phyloP scores from a whole-genome alignment of 2,797 vertebrate species.

The Pachyuromys duprasi region DNA sequence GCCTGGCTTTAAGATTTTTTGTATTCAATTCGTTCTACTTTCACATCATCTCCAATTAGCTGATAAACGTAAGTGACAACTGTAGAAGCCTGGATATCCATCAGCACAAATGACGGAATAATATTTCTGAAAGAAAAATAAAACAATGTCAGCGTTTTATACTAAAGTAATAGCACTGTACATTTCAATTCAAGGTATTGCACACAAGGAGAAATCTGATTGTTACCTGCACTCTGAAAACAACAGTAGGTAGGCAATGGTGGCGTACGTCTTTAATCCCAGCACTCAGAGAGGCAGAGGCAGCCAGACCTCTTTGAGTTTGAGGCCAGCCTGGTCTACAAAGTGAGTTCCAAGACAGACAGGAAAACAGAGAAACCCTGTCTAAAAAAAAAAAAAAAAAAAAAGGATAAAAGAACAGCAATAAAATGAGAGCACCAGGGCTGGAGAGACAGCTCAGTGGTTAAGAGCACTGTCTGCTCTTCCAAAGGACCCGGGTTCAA shows the following conservation, averaged over 20 bases:
- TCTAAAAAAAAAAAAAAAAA: not conserved
- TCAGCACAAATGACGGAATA: slow-evolving; percentile 98
- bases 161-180: not conserved
- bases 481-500: too few species aligned
- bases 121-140: slow-evolving; percentile 93
- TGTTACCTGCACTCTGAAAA: slow-evolving; percentile 10
- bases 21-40: slow-evolving; percentile 99
- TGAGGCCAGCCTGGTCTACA: not conserved
- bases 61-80: slow-evolving; percentile 99
- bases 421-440: too few species aligned
- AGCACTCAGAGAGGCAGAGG: not conserved
- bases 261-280: not conserved
- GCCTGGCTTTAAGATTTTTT: slow-evolving; percentile 93
- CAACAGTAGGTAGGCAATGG: not conserved
- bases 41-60: slow-evolving; percentile 98
- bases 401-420: too few species aligned
- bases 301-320: not conserved
- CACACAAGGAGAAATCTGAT: slow-evolving; percentile 62
- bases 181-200: slow-evolving; percentile 51
- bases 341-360: not conserved
- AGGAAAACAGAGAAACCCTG: not conserved
- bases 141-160: slow-evolving; percentile 42
- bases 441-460: too few species aligned
- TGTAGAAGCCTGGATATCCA: slow-evolving; percentile 99
- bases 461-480: too few species aligned